These are phyloP conservation scores for Orius insidiosus DNA, from an alignment of 1,140 invertebrate genomes.

Conservation along the genomic window DNA sequence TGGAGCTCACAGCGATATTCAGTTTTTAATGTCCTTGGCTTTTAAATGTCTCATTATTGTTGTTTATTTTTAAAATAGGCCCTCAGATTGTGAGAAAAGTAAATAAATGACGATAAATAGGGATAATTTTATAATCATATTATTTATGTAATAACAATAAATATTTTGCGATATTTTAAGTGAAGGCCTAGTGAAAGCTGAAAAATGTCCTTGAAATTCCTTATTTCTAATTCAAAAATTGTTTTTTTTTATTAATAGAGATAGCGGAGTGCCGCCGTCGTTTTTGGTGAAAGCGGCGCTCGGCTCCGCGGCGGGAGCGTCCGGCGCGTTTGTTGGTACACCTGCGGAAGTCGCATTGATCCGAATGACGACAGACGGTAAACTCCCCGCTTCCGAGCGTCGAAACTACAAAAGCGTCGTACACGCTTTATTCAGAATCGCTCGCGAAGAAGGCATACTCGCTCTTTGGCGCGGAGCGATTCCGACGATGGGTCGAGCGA, in stretches of 20 bases:
- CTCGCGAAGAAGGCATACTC: conserved; percentile 73
- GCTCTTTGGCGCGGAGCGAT: conserved; percentile 80
- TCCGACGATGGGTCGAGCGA: conserved; percentile 60
- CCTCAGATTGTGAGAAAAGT: too few species aligned
- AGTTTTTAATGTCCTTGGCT: too few species aligned
- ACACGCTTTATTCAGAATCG: conserved; percentile 75
- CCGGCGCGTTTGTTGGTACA: conserved; percentile 78
- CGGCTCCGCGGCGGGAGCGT: conserved; percentile 70
- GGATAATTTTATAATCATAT: too few species aligned
- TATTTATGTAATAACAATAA: too few species aligned
- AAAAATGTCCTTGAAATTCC: too few species aligned
- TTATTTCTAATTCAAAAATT: too few species aligned
- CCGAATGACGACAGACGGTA: conserved; percentile 93
- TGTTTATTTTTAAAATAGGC: too few species aligned
- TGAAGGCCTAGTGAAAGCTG: too few species aligned
- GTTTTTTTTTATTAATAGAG: conserved; percentile 18
- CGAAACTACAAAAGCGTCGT: conserved; percentile 90
- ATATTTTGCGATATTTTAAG: too few species aligned
- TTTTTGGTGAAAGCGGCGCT: conserved; percentile 47
- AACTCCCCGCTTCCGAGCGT: conserved; percentile 64
- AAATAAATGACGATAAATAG: too few species aligned
- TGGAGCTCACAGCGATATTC: too few species aligned
- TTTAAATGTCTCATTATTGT: too few species aligned
- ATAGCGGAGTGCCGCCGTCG: conserved; percentile 41
- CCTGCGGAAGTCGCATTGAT: conserved; percentile 88